Conservation (phyloP, 2,888 invertebrate genomes). For the Callimorpha dominula region DNA sequence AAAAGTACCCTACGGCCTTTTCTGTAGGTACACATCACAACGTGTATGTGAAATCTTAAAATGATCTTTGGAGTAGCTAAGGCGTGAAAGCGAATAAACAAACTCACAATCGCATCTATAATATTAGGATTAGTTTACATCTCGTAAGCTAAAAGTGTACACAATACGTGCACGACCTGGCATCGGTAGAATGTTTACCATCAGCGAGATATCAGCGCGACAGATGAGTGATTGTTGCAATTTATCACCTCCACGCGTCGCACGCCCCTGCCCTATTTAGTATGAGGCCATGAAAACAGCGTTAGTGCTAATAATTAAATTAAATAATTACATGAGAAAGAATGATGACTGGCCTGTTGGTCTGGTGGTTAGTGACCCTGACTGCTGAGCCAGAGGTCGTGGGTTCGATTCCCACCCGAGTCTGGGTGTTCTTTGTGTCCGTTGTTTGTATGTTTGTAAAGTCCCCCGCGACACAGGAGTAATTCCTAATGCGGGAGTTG, state of each 20-base stretch:
- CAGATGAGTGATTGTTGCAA: slow-evolving; percentile 51
- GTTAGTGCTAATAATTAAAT: neutral
- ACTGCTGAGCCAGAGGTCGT: too few species aligned
- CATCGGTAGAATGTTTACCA: slow-evolving; percentile 38
- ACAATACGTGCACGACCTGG: neutral
- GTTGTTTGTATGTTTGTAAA: too few species aligned
- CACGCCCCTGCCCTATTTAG: slow-evolving; percentile 39
- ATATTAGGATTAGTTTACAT: neutral
- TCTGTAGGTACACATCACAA: neutral
- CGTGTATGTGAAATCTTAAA: neutral
- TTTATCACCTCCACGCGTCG: slow-evolving; percentile 43
- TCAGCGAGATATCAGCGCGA: slow-evolving; percentile 38
- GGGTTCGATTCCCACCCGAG: too few species aligned
- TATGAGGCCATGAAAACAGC: slow-evolving; percentile 23
- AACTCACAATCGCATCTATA: neutral
- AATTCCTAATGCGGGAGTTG: too few species aligned
- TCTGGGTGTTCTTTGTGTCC: too few species aligned
- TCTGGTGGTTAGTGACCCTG: too few species aligned
- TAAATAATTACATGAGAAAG: too few species aligned
- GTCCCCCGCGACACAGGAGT: too few species aligned
- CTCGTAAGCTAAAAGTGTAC: neutral
- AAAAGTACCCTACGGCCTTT: too few species aligned
- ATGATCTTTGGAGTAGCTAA: neutral
- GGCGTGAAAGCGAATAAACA: neutral
- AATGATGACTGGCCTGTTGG: too few species aligned